Percentiles rank a stretch among this genome's conserved stretches.
These are phyloP conservation scores for Cyprinodon diabolis DNA, from an alignment of 2,797 vertebrate genomes.

Conservation along the genomic window DNA sequence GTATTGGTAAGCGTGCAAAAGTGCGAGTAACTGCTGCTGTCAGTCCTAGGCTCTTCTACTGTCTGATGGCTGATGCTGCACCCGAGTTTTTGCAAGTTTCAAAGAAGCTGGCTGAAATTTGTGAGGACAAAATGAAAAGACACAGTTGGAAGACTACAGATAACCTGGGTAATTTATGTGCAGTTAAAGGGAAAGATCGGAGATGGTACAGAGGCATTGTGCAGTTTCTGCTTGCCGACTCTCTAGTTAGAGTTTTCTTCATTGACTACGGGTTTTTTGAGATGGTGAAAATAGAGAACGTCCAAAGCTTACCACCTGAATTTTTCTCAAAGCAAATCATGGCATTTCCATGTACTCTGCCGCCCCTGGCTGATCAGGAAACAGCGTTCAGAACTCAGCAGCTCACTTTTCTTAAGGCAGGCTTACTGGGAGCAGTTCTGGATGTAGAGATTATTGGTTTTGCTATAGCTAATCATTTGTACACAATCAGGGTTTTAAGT, in stretches of 20 bases:
- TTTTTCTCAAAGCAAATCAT: slow-evolving; percentile 82
- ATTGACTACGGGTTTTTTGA: slow-evolving; percentile 91
- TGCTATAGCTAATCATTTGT: slow-evolving; percentile 71
- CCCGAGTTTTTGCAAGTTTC: slow-evolving; percentile 83
- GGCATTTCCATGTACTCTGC: slow-evolving; percentile 87
- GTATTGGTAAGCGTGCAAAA: slow-evolving; percentile 76
- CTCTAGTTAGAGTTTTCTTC: slow-evolving; percentile 85
- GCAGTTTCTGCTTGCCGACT: slow-evolving; percentile 82
- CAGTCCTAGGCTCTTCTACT: slow-evolving; percentile 85
- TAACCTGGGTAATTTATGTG: slow-evolving; percentile 87
- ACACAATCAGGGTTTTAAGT: slow-evolving; percentile 80
- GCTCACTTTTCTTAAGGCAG: slow-evolving; percentile 77
- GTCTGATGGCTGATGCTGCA: slow-evolving; percentile 81
- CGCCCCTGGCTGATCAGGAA: slow-evolving; percentile 71
- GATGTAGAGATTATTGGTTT: slow-evolving; percentile 77
- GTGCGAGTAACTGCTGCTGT: slow-evolving; percentile 85
- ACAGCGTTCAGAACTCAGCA: slow-evolving; percentile 74
- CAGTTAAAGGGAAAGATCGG: slow-evolving; percentile 86
- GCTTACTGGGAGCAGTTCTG: slow-evolving; percentile 81
- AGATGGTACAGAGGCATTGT: slow-evolving; percentile 91
- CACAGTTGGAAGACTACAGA: slow-evolving; percentile 58
- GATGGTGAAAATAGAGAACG: slow-evolving; percentile 76
- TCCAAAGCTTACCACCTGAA: slow-evolving; percentile 83
- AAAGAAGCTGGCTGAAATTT: slow-evolving; percentile 75
- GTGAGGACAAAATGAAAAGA: slow-evolving; percentile 68